Conservation (phyloP, 2,113 vertebrate species). For the Megaptera novaeangliae region DNA sequence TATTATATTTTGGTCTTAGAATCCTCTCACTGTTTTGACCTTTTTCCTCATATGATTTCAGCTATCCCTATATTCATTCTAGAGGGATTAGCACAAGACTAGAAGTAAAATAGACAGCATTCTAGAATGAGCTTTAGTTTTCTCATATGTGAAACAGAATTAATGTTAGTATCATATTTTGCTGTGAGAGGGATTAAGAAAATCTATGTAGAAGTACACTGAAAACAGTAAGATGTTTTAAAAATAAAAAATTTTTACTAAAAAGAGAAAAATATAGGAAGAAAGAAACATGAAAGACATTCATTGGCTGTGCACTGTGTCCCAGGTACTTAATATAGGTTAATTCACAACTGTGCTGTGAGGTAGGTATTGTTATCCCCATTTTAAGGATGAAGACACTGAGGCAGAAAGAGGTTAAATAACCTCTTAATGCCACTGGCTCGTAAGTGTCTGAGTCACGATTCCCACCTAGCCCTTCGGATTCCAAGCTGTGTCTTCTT, state of each 20-base stretch:
- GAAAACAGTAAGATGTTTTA: not conserved
- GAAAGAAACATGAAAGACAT: not conserved
- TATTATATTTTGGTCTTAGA: not conserved
- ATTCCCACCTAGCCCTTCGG: not conserved
- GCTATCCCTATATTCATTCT: not conserved
- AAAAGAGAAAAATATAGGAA: not conserved
- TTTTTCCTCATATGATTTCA: not conserved
- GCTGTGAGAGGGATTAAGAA: not conserved
- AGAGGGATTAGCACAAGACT: not conserved
- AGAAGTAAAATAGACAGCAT: not conserved
- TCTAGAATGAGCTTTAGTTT: not conserved
- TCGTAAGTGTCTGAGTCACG: not conserved
- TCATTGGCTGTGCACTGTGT: not conserved
- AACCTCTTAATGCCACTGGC: not conserved
- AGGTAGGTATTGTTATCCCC: not conserved
- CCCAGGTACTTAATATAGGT: not conserved
- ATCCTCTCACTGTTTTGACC: not conserved
- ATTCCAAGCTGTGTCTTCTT: not conserved
- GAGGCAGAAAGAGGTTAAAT: not conserved
- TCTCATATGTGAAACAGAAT: not conserved
- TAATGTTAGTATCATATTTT: not conserved
- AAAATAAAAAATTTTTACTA: not conserved
- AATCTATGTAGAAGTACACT: not conserved
- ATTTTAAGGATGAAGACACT: not conserved
- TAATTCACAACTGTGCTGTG: not conserved